Evolutionary conservation across 2,888 invertebrate genomes (phyloP), one percentile per base, ranked within the genome.

Genomic region (Griposia aprilina): DNA sequence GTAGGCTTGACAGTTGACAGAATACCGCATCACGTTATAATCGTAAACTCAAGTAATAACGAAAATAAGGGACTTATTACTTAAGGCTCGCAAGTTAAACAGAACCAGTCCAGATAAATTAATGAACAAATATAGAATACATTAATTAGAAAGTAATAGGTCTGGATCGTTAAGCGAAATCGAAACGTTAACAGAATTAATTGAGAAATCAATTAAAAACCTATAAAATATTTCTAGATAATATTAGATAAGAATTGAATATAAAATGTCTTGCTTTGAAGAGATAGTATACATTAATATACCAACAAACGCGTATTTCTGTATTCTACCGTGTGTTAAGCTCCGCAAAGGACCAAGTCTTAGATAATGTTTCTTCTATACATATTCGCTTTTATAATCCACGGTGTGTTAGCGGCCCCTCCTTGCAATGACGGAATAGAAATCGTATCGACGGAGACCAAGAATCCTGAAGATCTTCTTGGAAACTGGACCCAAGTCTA

Each of bases 401-500:
- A 84, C 57, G 30, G 65, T 15, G 84, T 57, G 0, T 17, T 74
- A 4, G 65, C 83, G 11, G 10, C 8, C 7, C 26, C n/a, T 13
- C 59, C 78, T 1, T 84, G 84, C 76, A 23, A 45, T 68, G 75
- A 84, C 5, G 78, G 78, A 23, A 41, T 67, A 41, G 60, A 76
- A 63, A 74, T 84, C 20, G 10, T n/a, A 36, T 8, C 73, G 0
- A 26, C 52, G 30, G 81, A 71, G n/a, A 75, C 65, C 17, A 75
- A 69, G 0, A 77, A 79, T 41, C 77, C 70, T 8, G 57, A 59
- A n/a, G 74, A 84, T n/a, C 50, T 81, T 8, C 15, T 84, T 20
- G 84, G 84, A 10, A 81, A 78, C 36, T 84, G 84, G 84, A 78
- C 60, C 0, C 52, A 72, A 30, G 74, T 76, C 0, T 84, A 81